phyloP scores from a whole-genome alignment of 2,888 invertebrate genomes.

The Villa cingulata region DNA sequence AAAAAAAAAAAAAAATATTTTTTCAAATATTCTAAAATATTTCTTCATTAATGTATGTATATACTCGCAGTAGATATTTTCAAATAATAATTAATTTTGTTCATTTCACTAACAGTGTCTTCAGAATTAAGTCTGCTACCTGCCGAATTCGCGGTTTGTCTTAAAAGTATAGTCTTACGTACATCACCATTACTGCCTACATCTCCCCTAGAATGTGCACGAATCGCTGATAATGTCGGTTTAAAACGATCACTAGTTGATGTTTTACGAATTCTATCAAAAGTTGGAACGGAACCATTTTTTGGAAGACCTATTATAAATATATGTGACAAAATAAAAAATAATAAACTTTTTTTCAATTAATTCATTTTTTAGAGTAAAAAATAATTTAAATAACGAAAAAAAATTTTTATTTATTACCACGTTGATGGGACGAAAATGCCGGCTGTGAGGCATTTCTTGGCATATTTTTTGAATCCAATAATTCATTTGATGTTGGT shows the following conservation, averaged over 20 bases:
- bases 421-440: slow-evolving; percentile 58
- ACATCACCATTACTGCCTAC: slow-evolving; percentile 65
- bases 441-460: slow-evolving; percentile 81
- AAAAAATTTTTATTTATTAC: slow-evolving; percentile 19
- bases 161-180: slow-evolving; percentile 43
- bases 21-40: no score
- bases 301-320: slow-evolving; percentile 46
- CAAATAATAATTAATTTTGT: no score
- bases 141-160: slow-evolving; percentile 43
- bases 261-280: slow-evolving; percentile 72
- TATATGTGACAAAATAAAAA: background rate
- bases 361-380: background rate
- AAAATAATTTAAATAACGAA: background rate
- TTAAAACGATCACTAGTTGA: slow-evolving; percentile 73
- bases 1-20: no score
- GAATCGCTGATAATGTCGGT: slow-evolving; percentile 69
- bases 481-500: background rate
- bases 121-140: slow-evolving; percentile 41
- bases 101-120: slow-evolving; percentile 30
- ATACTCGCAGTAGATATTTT: no score
- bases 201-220: slow-evolving; percentile 61
- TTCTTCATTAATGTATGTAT: no score
- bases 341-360: no score
- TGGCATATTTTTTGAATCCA: slow-evolving; percentile 44
- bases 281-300: slow-evolving; percentile 82